Conservation (phyloP, 2,888 invertebrate species). For the Hemicrepidius hirtus region DNA sequence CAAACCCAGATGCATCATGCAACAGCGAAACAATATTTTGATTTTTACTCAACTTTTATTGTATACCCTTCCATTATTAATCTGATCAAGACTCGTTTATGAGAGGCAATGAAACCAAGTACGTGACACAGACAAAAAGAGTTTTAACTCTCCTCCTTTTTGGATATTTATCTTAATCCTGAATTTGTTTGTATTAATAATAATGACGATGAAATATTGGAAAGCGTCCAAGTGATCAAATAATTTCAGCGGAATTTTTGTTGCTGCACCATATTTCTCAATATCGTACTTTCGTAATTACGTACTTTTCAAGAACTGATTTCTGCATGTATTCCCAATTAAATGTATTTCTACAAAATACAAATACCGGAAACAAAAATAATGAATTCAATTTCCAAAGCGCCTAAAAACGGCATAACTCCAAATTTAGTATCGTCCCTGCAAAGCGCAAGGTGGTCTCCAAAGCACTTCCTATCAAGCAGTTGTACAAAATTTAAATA, state of each 20-base stretch:
- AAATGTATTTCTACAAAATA: too few relatives aligned
- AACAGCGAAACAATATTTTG: background rate
- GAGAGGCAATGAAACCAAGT: background rate
- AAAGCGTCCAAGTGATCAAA: background rate
- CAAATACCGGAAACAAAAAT: too few relatives aligned
- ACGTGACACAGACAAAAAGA: background rate
- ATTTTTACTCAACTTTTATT: background rate
- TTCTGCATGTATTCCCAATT: too few relatives aligned
- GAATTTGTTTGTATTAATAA: too few relatives aligned
- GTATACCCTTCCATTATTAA: background rate
- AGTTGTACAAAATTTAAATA: constrained; percentile 21
- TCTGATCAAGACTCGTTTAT: too few relatives aligned
- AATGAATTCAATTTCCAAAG: too few relatives aligned
- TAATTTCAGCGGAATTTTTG: too few relatives aligned
- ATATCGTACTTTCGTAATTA: too few relatives aligned
- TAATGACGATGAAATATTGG: background rate
- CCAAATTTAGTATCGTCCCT: background rate
- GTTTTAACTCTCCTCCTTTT: background rate
- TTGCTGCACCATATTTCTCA: too few relatives aligned
- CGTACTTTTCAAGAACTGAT: too few relatives aligned
- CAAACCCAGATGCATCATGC: constrained; percentile 11
- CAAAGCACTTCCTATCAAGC: background rate
- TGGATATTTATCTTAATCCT: background rate
- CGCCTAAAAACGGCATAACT: too few relatives aligned
- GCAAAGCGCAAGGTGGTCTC: constrained; percentile 2